Evolutionary conservation across 2,113 vertebrate genomes (phyloP).

Genomic region (Pimephales promelas): DNA sequence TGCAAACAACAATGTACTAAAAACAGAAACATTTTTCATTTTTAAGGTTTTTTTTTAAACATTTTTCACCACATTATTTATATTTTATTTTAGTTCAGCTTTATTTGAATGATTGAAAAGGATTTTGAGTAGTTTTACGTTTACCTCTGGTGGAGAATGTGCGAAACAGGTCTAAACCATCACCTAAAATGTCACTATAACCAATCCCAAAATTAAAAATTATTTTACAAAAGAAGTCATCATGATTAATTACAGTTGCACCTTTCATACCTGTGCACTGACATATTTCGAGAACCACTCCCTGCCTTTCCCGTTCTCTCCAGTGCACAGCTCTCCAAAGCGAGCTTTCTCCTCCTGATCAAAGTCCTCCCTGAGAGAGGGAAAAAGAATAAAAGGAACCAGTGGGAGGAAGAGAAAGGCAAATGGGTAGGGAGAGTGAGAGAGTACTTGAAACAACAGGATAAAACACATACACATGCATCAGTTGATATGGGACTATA

Average conservation of each 20-base stretch:
- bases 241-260: neutral
- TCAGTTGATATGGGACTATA: neutral
- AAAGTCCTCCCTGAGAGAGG: constrained; percentile 84
- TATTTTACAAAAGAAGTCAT: neutral
- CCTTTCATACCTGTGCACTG: constrained; percentile 85
- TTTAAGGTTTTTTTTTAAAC: neutral
- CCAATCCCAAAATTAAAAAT: neutral
- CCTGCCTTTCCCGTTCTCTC: constrained; percentile 87
- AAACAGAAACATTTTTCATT: no score
- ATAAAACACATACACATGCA: constrained; percentile 1
- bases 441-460: neutral
- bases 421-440: neutral
- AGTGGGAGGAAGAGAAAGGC: constrained; percentile 4
- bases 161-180: neutral
- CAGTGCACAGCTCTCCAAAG: constrained; percentile 90
- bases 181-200: neutral
- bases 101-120: neutral
- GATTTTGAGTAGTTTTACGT: neutral
- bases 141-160: neutral
- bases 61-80: neutral
- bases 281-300: constrained; percentile 95
- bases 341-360: constrained; percentile 93
- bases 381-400: neutral
- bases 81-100: neutral
- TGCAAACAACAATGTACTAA: no score